These are phyloP conservation scores for Pelosia muscerda DNA, from an alignment of 2,888 invertebrate genomes.

Conservation along the genomic window DNA sequence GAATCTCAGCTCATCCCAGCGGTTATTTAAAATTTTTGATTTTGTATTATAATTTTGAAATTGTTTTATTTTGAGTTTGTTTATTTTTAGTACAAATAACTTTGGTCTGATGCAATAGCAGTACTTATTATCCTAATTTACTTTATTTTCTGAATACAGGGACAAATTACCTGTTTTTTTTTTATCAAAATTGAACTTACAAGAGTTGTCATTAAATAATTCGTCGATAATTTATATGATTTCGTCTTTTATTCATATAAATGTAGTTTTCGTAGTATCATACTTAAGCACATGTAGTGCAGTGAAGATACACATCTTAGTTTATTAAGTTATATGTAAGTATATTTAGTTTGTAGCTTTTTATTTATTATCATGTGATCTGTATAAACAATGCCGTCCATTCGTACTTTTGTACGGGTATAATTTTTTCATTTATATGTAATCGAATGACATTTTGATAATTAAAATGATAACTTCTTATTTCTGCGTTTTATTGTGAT, in stretches of 20 bases:
- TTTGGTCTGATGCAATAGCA: background rate
- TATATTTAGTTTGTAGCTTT: slow-evolving; percentile 22
- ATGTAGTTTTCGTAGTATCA: background rate
- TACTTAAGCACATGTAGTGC: background rate
- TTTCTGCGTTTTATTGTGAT: slow-evolving; percentile 13
- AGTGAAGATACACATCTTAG: background rate
- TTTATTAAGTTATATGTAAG: background rate
- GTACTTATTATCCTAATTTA: background rate
- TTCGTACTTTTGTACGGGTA: slow-evolving; percentile 62
- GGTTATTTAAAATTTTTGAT: background rate
- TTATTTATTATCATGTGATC: slow-evolving; percentile 47
- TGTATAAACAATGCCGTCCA: slow-evolving; percentile 68
- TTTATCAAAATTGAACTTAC: too few species aligned
- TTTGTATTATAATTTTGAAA: background rate
- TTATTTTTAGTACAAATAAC: background rate
- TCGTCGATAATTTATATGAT: too few species aligned
- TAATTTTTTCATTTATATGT: slow-evolving; percentile 42
- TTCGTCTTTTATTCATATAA: too few species aligned
- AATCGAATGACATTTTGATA: slow-evolving; percentile 40
- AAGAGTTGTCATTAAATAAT: too few species aligned
- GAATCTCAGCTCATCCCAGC: background rate
- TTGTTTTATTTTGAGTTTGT: background rate
- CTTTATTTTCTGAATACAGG: background rate
- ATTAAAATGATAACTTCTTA: slow-evolving; percentile 36
- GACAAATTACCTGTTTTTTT: background rate